Evolutionary conservation across 1,140 invertebrate species (phyloP), one percentile per base, ranked within the genome.

Genomic region (Nasonia giraulti): DNA sequence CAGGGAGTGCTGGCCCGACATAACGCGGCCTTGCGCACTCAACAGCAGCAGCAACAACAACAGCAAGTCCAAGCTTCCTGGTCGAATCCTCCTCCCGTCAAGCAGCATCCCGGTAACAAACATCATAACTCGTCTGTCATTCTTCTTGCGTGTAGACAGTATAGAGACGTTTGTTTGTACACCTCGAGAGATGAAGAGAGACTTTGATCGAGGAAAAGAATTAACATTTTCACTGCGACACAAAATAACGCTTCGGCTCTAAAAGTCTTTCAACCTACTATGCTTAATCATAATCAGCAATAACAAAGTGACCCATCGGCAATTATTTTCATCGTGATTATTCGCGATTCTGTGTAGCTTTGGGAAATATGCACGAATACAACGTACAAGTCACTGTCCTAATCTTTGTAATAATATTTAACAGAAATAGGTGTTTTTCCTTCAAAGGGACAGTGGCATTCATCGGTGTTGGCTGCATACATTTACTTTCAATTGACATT

Each of bases 61-160:
- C 87, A 86, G 75, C n/a, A 79, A 76, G 90, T 90, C 68, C 82
- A 89, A 4, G 85, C 90, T 47, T 92, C 91, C 91, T 73, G 81
- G 55, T 79, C 73, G 14, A 74, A 74, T 23, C 84, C 89, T 86
- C 87, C 91, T 80, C 83, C 87, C 31, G 89, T 91, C 55, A 92
- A 92, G 87, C 92, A 91, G 80, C 91, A 92, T 87, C 91, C 91
- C 80, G 92, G 92, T 93, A 92, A 87, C 86, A 83, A 76, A 75
- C 4, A n/a, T 44, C 73, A 44, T 44, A 33, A 62, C 55, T n/a
- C 55, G 55, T 62, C 40, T 44, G 40, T 44, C 40, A 44, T 44
- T 20, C 6, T 62, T 62, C 55, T 62, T 62, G 17, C 55, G 55
- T 62, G 55, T 62, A 62, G 20, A 7, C n/a, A 62, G 55, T 62